Evolutionary conservation across 2,113 vertebrate species (phyloP), one percentile per base, ranked within the genome.

Genomic region (Poeciliopsis prolifica): DNA sequence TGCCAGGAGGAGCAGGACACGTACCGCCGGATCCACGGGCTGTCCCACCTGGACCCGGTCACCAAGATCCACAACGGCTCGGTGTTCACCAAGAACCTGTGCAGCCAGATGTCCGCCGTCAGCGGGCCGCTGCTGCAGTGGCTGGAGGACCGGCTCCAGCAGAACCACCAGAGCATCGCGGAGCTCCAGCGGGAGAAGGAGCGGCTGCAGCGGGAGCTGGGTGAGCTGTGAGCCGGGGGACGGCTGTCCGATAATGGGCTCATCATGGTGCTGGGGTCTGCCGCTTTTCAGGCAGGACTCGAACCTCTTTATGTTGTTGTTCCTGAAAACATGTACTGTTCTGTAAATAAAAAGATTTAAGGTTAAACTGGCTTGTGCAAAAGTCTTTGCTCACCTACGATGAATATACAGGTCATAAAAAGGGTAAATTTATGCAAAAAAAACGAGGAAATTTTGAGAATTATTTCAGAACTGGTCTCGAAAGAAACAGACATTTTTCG

Each of bases 51-150:
- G 35, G 98, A 99, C 90, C 97, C 98, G 0, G 95, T 99, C 70
- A 98, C 97, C 71, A 98, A 99, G 94, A 99, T 99, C 85, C 97
- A 99, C 87, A 99, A 99, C 73, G 98, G 98, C 77, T 99, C 98
- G 62, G 95, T 95, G 77, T 99, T 99, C 93, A 99, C 97, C 9
- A 99, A 98, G 94, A 99, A 99, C 88, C 95, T 99, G 67, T 99
- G 98, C 93, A 98, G 97, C 85, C 98, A 99, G 92, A 99, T 99
- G 98, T 98, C 98, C 0, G 98, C 97, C 37, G 96, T 99, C 83
- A 99, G 97, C 1, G 98, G 97, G 1, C 98, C 98, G 0, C 94
- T 99, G 68, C 94, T 99, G 42, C 98, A 99, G 91, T 99, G 97
- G 97, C 91, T 99, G 81, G 98, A 99, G 91, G 97, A 99, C 93